Evolutionary conservation across 2,113 vertebrate species (phyloP).

Genomic region (Noctilio leporinus): DNA sequence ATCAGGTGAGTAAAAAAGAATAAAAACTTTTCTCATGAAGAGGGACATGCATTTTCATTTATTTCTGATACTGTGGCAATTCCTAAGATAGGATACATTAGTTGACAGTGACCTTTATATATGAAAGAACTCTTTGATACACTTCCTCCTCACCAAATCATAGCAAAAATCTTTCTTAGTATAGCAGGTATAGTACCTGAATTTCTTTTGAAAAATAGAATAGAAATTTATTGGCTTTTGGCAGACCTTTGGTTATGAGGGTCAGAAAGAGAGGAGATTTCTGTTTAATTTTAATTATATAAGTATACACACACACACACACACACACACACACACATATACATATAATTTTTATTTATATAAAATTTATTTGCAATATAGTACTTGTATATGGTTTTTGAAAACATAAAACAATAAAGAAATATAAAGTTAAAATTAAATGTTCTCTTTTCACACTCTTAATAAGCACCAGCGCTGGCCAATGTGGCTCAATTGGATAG

Average conservation of each 20-base stretch:
- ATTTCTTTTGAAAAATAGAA: background rate
- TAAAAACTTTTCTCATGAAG: background rate
- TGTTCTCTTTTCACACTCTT: background rate
- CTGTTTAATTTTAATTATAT: background rate
- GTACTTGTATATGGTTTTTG: background rate
- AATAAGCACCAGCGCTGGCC: background rate
- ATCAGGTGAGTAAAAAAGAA: background rate
- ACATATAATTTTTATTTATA: no score
- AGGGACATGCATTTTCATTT: background rate
- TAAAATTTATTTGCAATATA: background rate
- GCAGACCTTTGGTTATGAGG: background rate
- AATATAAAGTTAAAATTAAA: conserved; percentile 1
- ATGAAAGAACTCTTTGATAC: background rate
- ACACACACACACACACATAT: no score
- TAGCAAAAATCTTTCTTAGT: background rate
- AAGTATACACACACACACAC: no score
- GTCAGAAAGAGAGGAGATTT: background rate
- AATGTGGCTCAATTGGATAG: no score
- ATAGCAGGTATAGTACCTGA: background rate
- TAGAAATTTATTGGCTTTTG: background rate
- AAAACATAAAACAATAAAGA: background rate
- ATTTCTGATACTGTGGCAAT: background rate
- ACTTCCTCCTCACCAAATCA: background rate
- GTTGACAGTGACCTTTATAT: background rate
- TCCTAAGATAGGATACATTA: background rate